A percentile compares a stretch with the other conserved stretches of the same genome.
Conservation (phyloP, 2,888 invertebrate species). For the Ectemnius lituratus region DNA sequence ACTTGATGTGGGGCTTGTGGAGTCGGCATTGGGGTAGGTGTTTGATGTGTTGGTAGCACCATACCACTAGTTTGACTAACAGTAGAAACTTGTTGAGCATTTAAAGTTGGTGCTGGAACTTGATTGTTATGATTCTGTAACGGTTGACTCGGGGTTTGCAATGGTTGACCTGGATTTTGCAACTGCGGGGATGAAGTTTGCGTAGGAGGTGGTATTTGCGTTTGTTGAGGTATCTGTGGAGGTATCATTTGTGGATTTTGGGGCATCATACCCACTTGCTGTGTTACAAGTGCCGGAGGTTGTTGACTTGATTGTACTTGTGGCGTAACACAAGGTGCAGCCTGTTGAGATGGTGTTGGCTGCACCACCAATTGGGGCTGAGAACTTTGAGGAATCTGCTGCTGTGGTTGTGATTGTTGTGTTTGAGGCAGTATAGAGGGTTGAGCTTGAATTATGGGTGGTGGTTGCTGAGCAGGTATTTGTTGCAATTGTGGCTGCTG, state of each 20-base stretch:
- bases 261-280: constrained; percentile 52
- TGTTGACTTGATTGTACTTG: constrained; percentile 50
- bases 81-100: constrained; percentile 63
- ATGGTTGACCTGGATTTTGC: constrained; percentile 51
- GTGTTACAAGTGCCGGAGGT: constrained; percentile 40
- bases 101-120: constrained; percentile 56
- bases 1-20: constrained; percentile 60
- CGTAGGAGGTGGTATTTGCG: constrained; percentile 65
- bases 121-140: constrained; percentile 59
- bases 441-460: constrained; percentile 69
- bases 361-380: constrained; percentile 43
- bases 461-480: constrained; percentile 50
- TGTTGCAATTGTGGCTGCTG: constrained; percentile 58
- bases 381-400: constrained; percentile 53
- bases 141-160: constrained; percentile 53
- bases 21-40: constrained; percentile 60
- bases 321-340: constrained; percentile 42
- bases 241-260: constrained; percentile 60
- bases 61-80: constrained; percentile 63
- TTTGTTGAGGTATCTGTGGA: constrained; percentile 65
- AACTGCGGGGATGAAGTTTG: constrained; percentile 60
- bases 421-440: constrained; percentile 40
- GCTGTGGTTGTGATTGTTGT: constrained; percentile 42
- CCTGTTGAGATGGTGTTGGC: constrained; percentile 33
- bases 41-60: constrained; percentile 61